These are phyloP conservation scores for Heterodera schachtii DNA, from an alignment of 1,140 invertebrate genomes.

Conservation along the genomic window DNA sequence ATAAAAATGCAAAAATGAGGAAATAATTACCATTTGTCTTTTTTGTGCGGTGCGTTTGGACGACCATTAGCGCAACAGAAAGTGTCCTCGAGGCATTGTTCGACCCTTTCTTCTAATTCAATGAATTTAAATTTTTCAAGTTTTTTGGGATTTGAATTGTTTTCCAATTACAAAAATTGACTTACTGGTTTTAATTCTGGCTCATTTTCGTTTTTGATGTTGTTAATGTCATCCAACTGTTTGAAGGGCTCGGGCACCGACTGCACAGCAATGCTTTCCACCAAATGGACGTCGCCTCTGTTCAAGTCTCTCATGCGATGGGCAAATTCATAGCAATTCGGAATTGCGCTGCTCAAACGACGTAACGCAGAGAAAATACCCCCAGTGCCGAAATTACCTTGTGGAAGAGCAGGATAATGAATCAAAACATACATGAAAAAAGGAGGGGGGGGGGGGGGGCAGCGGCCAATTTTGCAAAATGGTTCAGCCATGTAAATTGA, in stretches of 20 bases:
- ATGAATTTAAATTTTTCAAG: too few relatives aligned
- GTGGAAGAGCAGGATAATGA: too few relatives aligned
- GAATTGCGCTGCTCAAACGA: slow-evolving; percentile 5
- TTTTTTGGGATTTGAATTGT: too few relatives aligned
- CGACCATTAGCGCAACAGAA: slow-evolving; percentile 34
- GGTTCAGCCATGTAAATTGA: too few relatives aligned
- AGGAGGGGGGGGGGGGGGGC: too few relatives aligned
- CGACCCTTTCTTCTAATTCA: too few relatives aligned
- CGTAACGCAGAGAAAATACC: slow-evolving; percentile 32
- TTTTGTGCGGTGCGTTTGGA: slow-evolving; percentile 25
- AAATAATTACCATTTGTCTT: not conserved
- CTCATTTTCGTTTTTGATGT: not conserved
- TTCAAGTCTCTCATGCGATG: slow-evolving; percentile 37
- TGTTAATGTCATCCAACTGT: not conserved
- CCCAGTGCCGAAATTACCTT: slow-evolving; percentile 33
- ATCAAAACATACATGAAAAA: too few relatives aligned
- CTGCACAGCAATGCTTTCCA: slow-evolving; percentile 37
- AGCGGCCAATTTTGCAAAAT: too few relatives aligned
- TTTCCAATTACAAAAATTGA: too few relatives aligned
- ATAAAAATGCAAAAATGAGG: too few relatives aligned
- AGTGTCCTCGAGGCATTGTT: not conserved
- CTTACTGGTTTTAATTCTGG: too few relatives aligned
- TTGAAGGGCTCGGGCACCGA: not conserved
- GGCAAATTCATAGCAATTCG: slow-evolving; percentile 27
- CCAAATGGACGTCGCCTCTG: slow-evolving; percentile 35